phyloP scores from a whole-genome alignment of 2,113 vertebrate species.

The Apteryx owenii region DNA sequence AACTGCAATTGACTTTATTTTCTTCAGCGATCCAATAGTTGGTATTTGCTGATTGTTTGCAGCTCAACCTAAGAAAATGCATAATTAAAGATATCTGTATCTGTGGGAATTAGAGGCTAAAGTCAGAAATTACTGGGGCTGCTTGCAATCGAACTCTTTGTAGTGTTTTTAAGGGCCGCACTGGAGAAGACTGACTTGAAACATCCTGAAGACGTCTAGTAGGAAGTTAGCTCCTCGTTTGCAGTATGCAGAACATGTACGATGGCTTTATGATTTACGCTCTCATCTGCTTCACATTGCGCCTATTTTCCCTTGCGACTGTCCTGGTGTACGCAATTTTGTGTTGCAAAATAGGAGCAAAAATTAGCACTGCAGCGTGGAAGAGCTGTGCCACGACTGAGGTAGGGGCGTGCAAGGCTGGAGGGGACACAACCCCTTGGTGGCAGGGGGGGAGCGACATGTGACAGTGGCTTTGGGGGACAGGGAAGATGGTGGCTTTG shows the following conservation, averaged over 20 bases:
- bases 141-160: background rate
- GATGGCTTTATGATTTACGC: constrained; percentile 8
- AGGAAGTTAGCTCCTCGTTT: constrained; percentile 35
- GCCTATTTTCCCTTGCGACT: background rate
- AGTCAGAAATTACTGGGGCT: background rate
- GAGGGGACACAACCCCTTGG: background rate
- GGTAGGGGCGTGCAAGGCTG: background rate
- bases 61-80: background rate
- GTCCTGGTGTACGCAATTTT: background rate
- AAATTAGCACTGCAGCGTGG: constrained; percentile 23
- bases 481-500: background rate
- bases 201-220: background rate
- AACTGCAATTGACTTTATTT: background rate
- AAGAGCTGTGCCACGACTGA: background rate
- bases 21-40: background rate
- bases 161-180: background rate
- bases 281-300: constrained; percentile 37
- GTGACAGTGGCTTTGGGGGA: background rate
- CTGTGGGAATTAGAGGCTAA: background rate
- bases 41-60: background rate
- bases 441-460: accelerated
- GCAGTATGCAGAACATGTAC: constrained; percentile 42
- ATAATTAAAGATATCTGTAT: background rate
- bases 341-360: constrained; percentile 30
- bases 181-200: background rate